A percentile compares a stretch with the other conserved stretches of the same genome.
Conservation (phyloP, 2,888 invertebrate species). For the Diaprepes abbreviatus region DNA sequence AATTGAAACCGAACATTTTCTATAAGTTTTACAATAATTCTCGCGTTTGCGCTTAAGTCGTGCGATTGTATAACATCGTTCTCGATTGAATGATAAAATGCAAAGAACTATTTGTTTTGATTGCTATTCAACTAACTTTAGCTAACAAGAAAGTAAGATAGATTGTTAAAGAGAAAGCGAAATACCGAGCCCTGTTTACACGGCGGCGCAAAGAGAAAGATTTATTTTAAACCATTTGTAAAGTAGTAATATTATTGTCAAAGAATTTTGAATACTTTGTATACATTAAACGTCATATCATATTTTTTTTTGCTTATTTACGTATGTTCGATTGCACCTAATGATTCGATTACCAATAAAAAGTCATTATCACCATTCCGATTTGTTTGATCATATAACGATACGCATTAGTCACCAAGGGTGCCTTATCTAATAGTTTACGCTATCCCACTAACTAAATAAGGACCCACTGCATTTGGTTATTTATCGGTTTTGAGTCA, state of each 20-base stretch:
- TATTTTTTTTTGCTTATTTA: background rate
- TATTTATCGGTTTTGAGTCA: slow-evolving; percentile 37
- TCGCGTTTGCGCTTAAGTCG: background rate
- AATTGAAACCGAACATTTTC: no score
- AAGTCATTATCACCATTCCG: background rate
- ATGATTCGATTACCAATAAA: background rate
- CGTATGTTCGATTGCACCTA: background rate
- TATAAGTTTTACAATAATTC: background rate
- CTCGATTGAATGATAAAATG: background rate
- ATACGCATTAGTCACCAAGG: slow-evolving; percentile 27
- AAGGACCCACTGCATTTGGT: slow-evolving; percentile 5
- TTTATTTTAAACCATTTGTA: no score
- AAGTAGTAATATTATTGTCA: no score
- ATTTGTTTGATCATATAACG: slow-evolving; percentile 14
- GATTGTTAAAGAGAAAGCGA: slow-evolving; percentile 20
- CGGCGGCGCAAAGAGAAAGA: background rate
- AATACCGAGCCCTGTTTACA: background rate
- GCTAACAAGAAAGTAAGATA: slow-evolving; percentile 18
- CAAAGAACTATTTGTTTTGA: background rate
- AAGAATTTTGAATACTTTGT: no score
- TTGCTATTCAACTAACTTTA: slow-evolving; percentile 11
- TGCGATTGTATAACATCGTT: background rate
- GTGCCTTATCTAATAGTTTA: slow-evolving; percentile 29
- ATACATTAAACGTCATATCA: background rate
- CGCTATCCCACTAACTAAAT: slow-evolving; percentile 23